Percentiles rank a stretch among this genome's conserved stretches.
phyloP scores from a whole-genome alignment of 2,113 vertebrate species.

The Astatotilapia flaviijosephi region DNA sequence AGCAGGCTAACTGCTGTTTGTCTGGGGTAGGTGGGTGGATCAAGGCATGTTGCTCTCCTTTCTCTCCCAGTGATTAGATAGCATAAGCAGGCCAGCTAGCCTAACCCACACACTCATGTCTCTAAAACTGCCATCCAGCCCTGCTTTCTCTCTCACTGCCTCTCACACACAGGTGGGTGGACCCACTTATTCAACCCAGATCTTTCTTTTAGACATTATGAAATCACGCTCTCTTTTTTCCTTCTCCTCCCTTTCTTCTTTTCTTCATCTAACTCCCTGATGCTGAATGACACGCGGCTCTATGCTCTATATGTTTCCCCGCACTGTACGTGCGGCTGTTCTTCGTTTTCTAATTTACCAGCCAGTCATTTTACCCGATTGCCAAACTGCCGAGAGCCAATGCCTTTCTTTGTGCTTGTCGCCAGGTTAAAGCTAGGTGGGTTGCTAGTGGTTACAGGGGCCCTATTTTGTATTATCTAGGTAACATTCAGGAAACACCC shows the following conservation, averaged over 20 bases:
- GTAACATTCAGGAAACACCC: conserved; percentile 66
- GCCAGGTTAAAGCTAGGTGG: conserved; percentile 21
- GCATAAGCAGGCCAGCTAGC: conserved; percentile 66
- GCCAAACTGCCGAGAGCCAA: not conserved
- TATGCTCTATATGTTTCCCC: not conserved
- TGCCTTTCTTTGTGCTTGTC: conserved; percentile 19
- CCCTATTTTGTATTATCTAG: conserved; percentile 55
- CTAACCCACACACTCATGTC: conserved; percentile 78
- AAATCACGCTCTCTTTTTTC: conserved; percentile 57
- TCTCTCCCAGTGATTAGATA: conserved; percentile 68
- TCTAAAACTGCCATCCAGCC: conserved; percentile 67
- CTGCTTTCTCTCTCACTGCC: conserved; percentile 62
- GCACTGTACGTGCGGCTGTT: not conserved
- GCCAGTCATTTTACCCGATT: not conserved
- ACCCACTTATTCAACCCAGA: conserved; percentile 76
- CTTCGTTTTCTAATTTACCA: not conserved
- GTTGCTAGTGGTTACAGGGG: conserved; percentile 64
- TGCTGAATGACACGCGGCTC: conserved; percentile 26
- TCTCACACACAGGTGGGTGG: conserved; percentile 76
- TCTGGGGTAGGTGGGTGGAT: conserved; percentile 74
- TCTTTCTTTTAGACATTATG: conserved; percentile 72
- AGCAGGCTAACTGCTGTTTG: conserved; percentile 64
- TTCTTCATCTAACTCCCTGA: conserved; percentile 26
- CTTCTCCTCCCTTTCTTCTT: conserved; percentile 32
- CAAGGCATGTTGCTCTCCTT: conserved; percentile 70